Evolutionary conservation across 2,797 vertebrate genomes (phyloP), one percentile per base, ranked within the genome.

Genomic region (Channa striata): DNA sequence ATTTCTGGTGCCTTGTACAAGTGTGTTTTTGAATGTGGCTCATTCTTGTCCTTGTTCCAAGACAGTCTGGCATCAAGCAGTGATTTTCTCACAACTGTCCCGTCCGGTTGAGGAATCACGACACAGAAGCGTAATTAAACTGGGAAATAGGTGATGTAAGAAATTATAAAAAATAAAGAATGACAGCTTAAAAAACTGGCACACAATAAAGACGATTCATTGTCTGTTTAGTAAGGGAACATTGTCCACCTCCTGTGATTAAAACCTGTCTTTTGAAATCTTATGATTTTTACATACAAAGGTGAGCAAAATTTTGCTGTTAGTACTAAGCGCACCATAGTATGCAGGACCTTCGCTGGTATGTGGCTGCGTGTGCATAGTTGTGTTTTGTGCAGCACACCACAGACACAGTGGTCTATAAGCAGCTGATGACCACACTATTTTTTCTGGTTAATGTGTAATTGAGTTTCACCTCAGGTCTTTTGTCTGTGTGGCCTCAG

Each of bases 401-500:
- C 52, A 37, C 44, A 58, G 60, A 25, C 21, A 44, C 44, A 44
- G 39, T 23, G 21, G 37, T 40, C 36, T 44, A 10, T 52, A n/a
- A 50, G 30, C 19, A 43, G 25, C 52, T n/a, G 57, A 59, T 72
- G 59, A 54, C 36, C 2, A 9, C 59, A 54, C 36, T 43, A 30
- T 59, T 62, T 51, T 39, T 34, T 56, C 53, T 34, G 43, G 37
- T 36, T 57, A 46, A 68, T 11, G 0, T 70, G 7, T 61, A 58
- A 74, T 7, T 77, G 7, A 61, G 9, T 61, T 59, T 21, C 4
- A 23, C 44, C 40, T 65, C 33, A 54, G 62, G 34, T 50, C 59
- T 21, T 64, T 14, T 43, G 43, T 47, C 44, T 74, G 21, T 72
- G 25, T 72, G 52, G 68, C 33, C 51, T 56, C 13, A 36, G 47